Base-by-base conservation (phyloP, 2,797 vertebrate genomes). In the Falco rusticolus region DNA sequence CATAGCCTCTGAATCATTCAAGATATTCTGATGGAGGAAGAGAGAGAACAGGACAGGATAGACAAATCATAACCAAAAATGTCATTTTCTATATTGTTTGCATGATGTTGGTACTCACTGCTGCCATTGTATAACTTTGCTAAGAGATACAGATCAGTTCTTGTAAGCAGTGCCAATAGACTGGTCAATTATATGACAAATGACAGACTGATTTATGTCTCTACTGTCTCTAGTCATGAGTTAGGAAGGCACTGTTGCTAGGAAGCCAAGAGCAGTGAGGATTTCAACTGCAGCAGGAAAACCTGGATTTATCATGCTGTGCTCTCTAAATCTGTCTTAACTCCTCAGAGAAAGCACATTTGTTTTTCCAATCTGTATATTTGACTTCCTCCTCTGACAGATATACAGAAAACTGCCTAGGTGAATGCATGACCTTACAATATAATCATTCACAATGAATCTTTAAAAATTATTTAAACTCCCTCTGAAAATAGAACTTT, bases 201-300 rank as follows among this genome's bases (percentile, higher is more conserved):
- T 71, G 72, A 64, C 81, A 83, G 56, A 65, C 21, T 72, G 87
- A 86, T 88, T 84, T 81, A 47, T 88, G 37, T 34, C 65, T 87
- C 12, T 75, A 31, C 59, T 81, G 21, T 72, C 72, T 88, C 47
- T 39, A 86, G 59, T 29, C 76, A 76, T 78, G 53, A 94, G 76
- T 84, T 86, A 92, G 57, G 65, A 86, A 90, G 61, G 43, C 48
- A 59, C 59, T 84, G 96, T 95, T 97, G 93, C 94, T 95, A 96
- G 94, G 96, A 96, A 91, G 93, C 96, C 91, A 93, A 64, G 51
- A 90, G 41, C 59, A 59, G 10, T 51, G 31, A 94, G 72, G 48
- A 90, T 91, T 94, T 94, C 56, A 60, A 18, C 43, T 61, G 59
- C 79, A 91, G 70, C 11, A 91, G 25, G 57, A 66, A 94, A 91